These are phyloP conservation scores for Chaetoderma sp. DNA, from an alignment of 2,888 invertebrate genomes.

Conservation along the genomic window DNA sequence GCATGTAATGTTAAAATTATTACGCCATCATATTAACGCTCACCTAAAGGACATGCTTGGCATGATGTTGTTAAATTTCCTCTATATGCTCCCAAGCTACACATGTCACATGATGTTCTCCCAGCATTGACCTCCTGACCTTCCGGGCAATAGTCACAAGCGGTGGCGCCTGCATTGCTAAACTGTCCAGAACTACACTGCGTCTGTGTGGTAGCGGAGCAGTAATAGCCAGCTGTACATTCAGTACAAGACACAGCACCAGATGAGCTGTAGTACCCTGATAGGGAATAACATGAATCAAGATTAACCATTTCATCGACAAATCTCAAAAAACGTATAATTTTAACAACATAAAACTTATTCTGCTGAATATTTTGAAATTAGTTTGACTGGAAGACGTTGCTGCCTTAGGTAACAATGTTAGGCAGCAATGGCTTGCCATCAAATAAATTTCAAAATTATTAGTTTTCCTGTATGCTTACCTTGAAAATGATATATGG, in stretches of 20 bases:
- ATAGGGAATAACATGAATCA: no score
- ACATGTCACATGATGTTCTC: slow-evolving; percentile 46
- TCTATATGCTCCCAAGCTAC: slow-evolving; percentile 46
- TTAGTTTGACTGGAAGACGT: no score
- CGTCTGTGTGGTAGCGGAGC: slow-evolving; percentile 40
- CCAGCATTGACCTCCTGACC: slow-evolving; percentile 46
- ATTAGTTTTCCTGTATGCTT: no score
- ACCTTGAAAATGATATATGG: no score
- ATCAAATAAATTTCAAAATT: no score
- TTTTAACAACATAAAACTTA: no score
- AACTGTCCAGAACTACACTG: slow-evolving; percentile 50
- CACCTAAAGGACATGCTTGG: slow-evolving; percentile 50
- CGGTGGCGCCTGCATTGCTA: slow-evolving; percentile 33
- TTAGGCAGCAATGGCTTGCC: no score
- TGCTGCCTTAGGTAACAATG: no score
- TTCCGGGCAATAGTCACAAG: slow-evolving; percentile 40
- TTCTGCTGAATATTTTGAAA: no score
- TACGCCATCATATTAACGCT: background rate
- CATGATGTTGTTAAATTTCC: slow-evolving; percentile 41
- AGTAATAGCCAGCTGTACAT: slow-evolving; percentile 48
- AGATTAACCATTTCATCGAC: no score
- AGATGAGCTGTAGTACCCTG: background rate
- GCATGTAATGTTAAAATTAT: background rate
- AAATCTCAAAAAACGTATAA: no score
- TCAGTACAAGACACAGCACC: slow-evolving; percentile 41